These are phyloP conservation scores for Orestias chungarensis DNA, from an alignment of 2,797 vertebrate species.

Conservation along the genomic window DNA sequence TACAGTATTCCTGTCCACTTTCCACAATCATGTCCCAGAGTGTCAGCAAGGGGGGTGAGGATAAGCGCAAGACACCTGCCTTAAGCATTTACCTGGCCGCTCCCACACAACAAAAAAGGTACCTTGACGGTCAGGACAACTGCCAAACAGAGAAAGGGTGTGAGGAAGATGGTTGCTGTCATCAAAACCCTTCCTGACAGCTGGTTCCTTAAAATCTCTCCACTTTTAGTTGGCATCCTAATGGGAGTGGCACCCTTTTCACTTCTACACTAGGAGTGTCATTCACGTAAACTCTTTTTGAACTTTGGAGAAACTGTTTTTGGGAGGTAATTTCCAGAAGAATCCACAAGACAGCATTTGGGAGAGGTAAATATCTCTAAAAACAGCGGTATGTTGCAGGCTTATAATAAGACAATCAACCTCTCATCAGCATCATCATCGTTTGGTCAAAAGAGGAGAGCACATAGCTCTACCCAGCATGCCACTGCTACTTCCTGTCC, in stretches of 20 bases:
- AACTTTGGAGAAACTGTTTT: constrained; percentile 10
- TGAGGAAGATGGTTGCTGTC: constrained; percentile 26
- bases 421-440: constrained; percentile 50
- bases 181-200: constrained; percentile 50
- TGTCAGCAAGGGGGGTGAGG: constrained; percentile 17
- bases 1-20: constrained; percentile 45
- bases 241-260: constrained; percentile 36
- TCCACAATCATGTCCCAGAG: constrained; percentile 35
- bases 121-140: constrained; percentile 35
- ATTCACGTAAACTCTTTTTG: constrained; percentile 22
- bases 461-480: constrained; percentile 74
- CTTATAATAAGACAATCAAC: constrained; percentile 26
- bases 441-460: constrained; percentile 45
- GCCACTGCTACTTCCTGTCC: constrained; percentile 75
- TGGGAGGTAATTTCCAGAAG: neutral
- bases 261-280: constrained; percentile 11
- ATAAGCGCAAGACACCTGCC: constrained; percentile 64
- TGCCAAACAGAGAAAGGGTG: constrained; percentile 41
- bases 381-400: constrained; percentile 36
- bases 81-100: constrained; percentile 54
- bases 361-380: constrained; percentile 13
- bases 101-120: constrained; percentile 40
- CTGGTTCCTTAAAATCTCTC: constrained; percentile 40
- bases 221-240: constrained; percentile 22
- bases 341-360: constrained; percentile 13